A percentile compares a stretch with the other conserved stretches of the same genome.
phyloP scores from a whole-genome alignment of 37 sponge, comb jelly and placozoan species.

The Aphrocallistes beatrix region DNA sequence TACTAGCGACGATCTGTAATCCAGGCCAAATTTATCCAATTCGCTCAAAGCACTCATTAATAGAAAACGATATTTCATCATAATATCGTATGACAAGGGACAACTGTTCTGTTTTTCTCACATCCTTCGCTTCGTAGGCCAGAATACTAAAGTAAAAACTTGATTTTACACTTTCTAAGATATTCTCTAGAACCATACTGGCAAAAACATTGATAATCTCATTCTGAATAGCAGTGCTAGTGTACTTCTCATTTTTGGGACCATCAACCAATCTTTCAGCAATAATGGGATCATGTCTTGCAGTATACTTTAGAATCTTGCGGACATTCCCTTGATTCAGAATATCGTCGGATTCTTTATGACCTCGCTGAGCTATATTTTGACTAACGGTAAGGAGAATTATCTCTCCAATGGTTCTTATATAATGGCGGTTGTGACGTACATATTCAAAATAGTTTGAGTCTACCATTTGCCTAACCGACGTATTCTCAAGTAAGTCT shows the following conservation, averaged over 20 bases:
- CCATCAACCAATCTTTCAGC: slow-evolving; percentile 7
- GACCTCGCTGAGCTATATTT: slow-evolving; percentile 47
- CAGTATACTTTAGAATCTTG: slow-evolving; percentile 36
- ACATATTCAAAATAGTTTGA: slow-evolving; percentile 13
- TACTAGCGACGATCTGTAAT: neutral
- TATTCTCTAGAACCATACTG: neutral
- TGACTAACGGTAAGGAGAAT: slow-evolving; percentile 37
- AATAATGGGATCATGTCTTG: slow-evolving; percentile 41
- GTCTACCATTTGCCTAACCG: neutral
- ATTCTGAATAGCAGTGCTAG: neutral
- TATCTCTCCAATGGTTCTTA: slow-evolving; percentile 45
- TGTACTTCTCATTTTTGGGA: neutral
- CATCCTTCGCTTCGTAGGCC: neutral
- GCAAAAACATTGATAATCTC: neutral
- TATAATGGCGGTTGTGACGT: slow-evolving; percentile 35
- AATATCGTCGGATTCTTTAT: slow-evolving; percentile 34
- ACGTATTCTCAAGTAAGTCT: neutral
- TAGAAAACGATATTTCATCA: neutral
- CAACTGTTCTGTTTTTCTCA: neutral
- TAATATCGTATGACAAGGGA: neutral
- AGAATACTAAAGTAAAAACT: neutral
- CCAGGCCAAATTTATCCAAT: neutral
- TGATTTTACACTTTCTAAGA: neutral
- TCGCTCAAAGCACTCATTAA: neutral
- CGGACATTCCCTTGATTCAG: slow-evolving; percentile 44